These are phyloP conservation scores for Philopotamus ludificatus DNA, from an alignment of 1,140 invertebrate genomes.

Conservation along the genomic window DNA sequence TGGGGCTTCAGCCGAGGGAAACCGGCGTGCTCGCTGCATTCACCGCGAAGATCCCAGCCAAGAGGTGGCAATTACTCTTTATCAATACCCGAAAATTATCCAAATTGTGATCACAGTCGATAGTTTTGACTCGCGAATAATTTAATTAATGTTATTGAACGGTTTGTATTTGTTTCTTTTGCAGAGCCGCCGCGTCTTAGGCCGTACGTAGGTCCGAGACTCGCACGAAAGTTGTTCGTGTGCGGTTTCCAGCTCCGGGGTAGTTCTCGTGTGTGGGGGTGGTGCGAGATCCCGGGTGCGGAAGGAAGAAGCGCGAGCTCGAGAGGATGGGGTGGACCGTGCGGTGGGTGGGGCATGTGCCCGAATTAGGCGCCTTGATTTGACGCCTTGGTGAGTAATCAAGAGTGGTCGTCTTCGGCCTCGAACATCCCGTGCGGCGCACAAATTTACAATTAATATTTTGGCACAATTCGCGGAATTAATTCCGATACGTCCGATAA, in stretches of 20 bases:
- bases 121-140: too few relatives aligned
- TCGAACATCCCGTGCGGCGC: too few relatives aligned
- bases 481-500: too few relatives aligned
- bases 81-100: too few relatives aligned
- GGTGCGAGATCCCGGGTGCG: too few relatives aligned
- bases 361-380: constrained; percentile 39
- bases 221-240: constrained; percentile 15
- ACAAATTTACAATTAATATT: too few relatives aligned
- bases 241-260: constrained; percentile 1
- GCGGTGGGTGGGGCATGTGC: constrained; percentile 11
- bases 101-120: too few relatives aligned
- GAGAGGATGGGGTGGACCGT: constrained; percentile 8
- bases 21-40: too few relatives aligned
- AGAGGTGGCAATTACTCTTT: too few relatives aligned
- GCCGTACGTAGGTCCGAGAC: constrained; percentile 12
- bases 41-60: too few relatives aligned
- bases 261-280: neutral
- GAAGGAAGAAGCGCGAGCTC: constrained; percentile 2
- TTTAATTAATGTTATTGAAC: neutral
- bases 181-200: constrained; percentile 11
- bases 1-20: too few relatives aligned
- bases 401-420: constrained; percentile 24
- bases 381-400: constrained; percentile 39
- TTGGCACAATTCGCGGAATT: too few relatives aligned
- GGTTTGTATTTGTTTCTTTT: constrained; percentile 18